Conservation (phyloP, 2,888 invertebrate species). For the Thysanoteuthis rhombus region DNA sequence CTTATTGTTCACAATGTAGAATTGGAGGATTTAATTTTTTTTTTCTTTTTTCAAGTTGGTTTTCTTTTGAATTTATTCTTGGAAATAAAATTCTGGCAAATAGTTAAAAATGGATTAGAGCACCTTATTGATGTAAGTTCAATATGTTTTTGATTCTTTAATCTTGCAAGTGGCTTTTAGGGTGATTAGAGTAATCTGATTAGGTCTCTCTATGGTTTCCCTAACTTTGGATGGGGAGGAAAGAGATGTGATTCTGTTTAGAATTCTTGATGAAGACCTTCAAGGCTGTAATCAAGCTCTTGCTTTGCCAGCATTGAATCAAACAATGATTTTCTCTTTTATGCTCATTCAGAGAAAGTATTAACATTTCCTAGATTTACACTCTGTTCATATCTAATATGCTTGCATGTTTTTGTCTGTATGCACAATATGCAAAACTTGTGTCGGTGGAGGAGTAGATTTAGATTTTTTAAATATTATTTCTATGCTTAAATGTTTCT, state of each 20-base stretch:
- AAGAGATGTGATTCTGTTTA: background rate
- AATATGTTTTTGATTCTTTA: background rate
- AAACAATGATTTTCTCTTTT: background rate
- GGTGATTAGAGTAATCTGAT: background rate
- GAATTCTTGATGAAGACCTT: background rate
- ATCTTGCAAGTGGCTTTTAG: background rate
- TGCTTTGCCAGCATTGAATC: background rate
- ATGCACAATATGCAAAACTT: background rate
- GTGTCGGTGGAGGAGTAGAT: background rate
- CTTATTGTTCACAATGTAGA: background rate
- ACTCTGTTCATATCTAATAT: background rate
- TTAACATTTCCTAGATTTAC: background rate
- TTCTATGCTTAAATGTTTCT: background rate
- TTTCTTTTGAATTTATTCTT: background rate
- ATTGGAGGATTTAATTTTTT: background rate
- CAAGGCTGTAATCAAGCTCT: background rate
- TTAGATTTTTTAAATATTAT: background rate
- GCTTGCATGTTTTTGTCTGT: background rate
- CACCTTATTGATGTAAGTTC: background rate
- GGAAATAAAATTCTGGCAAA: background rate
- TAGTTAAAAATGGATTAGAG: background rate
- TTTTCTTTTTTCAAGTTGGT: too few relatives aligned
- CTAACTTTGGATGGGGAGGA: background rate
- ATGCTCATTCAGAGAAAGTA: background rate
- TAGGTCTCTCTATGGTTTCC: background rate